Conservation (phyloP, 2,113 vertebrate species). For the Rhinichthys klamathensis region DNA sequence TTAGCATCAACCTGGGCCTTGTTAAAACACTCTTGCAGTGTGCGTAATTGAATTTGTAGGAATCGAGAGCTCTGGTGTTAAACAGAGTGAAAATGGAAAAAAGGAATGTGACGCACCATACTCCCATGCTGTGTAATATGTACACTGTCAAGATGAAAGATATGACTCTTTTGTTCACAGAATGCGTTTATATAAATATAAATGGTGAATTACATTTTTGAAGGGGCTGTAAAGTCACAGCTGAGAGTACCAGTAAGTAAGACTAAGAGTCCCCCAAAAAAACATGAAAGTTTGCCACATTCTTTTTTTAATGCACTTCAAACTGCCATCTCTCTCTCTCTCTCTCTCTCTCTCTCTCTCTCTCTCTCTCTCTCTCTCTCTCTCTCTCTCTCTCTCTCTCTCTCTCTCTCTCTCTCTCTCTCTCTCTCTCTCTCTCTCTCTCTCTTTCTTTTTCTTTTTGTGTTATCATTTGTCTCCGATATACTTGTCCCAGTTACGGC, state of each 20-base stretch:
- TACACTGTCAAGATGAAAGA: not conserved
- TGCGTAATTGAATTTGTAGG: constrained; percentile 50
- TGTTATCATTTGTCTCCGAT: too few species aligned
- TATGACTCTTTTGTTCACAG: not conserved
- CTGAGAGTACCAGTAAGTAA: not conserved
- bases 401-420: too few species aligned
- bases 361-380: not conserved
- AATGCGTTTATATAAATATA: not conserved
- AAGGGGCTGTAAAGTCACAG: not conserved
- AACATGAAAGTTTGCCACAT: too few species aligned
- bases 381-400: too few species aligned
- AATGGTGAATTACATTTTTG: constrained; percentile 36
- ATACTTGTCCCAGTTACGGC: too few species aligned
- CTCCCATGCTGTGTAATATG: constrained; percentile 27
- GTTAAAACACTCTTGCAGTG: constrained; percentile 29
- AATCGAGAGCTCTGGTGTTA: constrained; percentile 34
- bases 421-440: too few species aligned
- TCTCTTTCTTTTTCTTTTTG: too few species aligned
- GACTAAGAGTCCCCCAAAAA: not conserved
- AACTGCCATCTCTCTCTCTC: not conserved
- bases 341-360: too few species aligned
- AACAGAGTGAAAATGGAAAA: constrained; percentile 32
- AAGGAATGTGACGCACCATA: not conserved
- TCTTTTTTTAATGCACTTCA: not conserved
- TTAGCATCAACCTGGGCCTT: constrained; percentile 20